phyloP scores from a whole-genome alignment of 2,888 invertebrate species.

The Plebejus anna region DNA sequence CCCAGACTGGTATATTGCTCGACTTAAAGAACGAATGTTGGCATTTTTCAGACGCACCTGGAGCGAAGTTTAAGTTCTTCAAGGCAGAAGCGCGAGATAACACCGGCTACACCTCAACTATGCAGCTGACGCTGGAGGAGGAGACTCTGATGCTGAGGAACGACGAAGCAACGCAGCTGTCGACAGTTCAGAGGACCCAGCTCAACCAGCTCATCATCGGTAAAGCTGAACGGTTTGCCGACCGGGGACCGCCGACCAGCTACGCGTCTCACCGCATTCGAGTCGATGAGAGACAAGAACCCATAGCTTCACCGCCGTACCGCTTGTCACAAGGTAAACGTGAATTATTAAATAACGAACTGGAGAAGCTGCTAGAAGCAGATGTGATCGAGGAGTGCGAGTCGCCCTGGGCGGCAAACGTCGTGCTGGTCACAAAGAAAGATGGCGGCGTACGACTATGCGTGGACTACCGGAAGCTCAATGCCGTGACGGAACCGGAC shows the following conservation, averaged over 20 bases:
- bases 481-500: conserved; percentile 32
- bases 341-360: conserved; percentile 34
- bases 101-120: not conserved
- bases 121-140: not conserved
- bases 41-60: too few species aligned
- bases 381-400: conserved; percentile 41
- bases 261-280: conserved; percentile 41
- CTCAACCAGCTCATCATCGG: conserved; percentile 27
- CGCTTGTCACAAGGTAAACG: conserved; percentile 41
- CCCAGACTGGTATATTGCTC: too few species aligned
- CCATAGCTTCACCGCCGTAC: conserved; percentile 49
- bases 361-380: conserved; percentile 33
- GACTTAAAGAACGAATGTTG: too few species aligned
- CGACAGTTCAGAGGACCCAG: conserved; percentile 22
- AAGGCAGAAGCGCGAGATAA: too few species aligned
- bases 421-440: conserved; percentile 42
- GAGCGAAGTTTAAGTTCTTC: too few species aligned
- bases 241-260: not conserved
- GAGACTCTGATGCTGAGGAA: conserved; percentile 8
- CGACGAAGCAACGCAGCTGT: conserved; percentile 31
- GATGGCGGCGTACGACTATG: conserved; percentile 41
- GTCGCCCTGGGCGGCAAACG: conserved; percentile 44
- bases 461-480: conserved; percentile 45
- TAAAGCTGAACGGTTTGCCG: conserved; percentile 15
- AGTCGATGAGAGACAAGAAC: conserved; percentile 41